Evolutionary conservation across 2,797 vertebrate genomes (phyloP).

Genomic region (Chrosomus eos): DNA sequence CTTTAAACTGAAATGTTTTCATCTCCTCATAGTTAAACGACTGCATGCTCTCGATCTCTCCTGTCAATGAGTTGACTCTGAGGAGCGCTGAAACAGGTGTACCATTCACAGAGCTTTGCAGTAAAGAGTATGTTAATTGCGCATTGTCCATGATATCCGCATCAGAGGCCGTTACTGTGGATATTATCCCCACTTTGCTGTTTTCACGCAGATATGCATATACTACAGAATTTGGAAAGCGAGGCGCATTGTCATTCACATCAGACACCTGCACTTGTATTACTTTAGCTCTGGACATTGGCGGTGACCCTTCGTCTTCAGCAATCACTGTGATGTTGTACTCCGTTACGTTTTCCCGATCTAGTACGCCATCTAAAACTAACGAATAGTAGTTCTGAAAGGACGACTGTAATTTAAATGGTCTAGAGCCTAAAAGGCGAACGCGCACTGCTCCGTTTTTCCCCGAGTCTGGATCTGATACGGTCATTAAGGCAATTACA

Average conservation of each 20-base stretch:
- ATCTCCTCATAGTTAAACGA: constrained; percentile 62
- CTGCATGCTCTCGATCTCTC: constrained; percentile 62
- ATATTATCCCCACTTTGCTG: constrained; percentile 47
- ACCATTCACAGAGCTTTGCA: constrained; percentile 24
- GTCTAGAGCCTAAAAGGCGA: constrained; percentile 16
- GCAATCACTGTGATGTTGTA: constrained; percentile 61
- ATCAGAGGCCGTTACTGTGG: constrained; percentile 53
- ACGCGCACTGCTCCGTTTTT: constrained; percentile 50
- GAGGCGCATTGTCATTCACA: constrained; percentile 62
- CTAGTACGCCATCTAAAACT: constrained; percentile 48
- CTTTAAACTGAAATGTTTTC: constrained; percentile 57
- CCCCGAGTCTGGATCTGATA: constrained; percentile 60
- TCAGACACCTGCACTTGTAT: constrained; percentile 56
- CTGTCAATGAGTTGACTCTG: constrained; percentile 61
- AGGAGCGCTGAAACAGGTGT: constrained; percentile 39
- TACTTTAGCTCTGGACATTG: constrained; percentile 50
- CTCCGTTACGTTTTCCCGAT: constrained; percentile 51
- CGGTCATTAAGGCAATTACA: constrained; percentile 63
- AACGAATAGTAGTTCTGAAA: constrained; percentile 63
- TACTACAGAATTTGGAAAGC: constrained; percentile 33
- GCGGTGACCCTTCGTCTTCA: constrained; percentile 57
- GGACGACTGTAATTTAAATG: constrained; percentile 58
- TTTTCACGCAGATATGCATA: constrained; percentile 57
- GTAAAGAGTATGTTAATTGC: constrained; percentile 50
- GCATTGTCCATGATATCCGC: constrained; percentile 52